These are phyloP conservation scores for Zeus faber DNA, from an alignment of 2,113 vertebrate species.

Conservation along the genomic window DNA sequence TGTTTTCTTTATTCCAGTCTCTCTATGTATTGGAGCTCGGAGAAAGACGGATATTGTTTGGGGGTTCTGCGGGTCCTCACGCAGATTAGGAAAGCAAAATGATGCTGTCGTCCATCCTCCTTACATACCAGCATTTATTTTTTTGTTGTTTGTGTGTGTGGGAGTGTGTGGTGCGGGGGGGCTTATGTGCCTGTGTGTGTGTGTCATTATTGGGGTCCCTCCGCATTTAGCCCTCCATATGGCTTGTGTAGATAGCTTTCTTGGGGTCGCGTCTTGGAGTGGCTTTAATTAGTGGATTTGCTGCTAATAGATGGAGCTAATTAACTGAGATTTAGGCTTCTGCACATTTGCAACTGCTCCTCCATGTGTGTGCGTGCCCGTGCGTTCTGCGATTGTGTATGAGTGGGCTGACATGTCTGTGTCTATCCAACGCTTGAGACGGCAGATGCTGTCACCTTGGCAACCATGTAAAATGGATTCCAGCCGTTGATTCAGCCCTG, in stretches of 20 bases:
- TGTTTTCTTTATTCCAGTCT: too few relatives aligned
- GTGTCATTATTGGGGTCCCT: conserved; percentile 41
- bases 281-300: conserved; percentile 68
- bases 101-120: conserved; percentile 40
- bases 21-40: too few relatives aligned
- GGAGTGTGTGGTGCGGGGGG: conserved; percentile 8
- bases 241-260: conserved; percentile 68
- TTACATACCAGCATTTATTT: conserved; percentile 5
- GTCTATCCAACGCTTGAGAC: conserved; percentile 45
- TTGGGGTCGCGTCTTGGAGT: conserved; percentile 61
- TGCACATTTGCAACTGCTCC: conserved; percentile 32
- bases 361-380: conserved; percentile 14
- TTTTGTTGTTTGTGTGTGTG: conserved; percentile 2
- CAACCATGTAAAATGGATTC: conserved; percentile 70
- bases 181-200: conserved; percentile 13
- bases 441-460: conserved; percentile 70
- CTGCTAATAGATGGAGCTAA: conserved; percentile 72
- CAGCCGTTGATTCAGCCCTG: conserved; percentile 58
- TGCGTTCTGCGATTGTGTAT: conserved; percentile 17
- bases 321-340: conserved; percentile 57
- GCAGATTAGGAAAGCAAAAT: too few relatives aligned
- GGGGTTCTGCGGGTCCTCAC: too few relatives aligned
- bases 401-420: conserved; percentile 47
- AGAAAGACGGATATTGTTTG: conserved; percentile 38
- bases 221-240: conserved; percentile 59